A percentile compares a stretch with the other conserved stretches of the same genome.
Evolutionary conservation across 2,113 vertebrate species (phyloP).

Genomic region (Pandion haliaetus): DNA sequence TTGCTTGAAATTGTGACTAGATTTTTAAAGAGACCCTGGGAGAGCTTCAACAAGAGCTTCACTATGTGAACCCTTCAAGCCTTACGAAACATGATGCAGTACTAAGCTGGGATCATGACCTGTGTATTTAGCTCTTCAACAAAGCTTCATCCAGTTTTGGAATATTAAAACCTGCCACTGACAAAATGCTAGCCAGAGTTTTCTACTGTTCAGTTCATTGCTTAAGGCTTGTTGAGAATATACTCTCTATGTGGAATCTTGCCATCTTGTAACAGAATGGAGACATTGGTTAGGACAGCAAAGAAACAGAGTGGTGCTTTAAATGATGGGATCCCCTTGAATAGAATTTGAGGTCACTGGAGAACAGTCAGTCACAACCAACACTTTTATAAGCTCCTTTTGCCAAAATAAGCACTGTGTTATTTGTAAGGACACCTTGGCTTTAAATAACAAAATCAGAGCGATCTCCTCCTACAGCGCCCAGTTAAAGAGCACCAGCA

Average conservation of each 20-base stretch:
- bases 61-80: neutral
- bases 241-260: constrained; percentile 5
- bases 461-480: neutral
- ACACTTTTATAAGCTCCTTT: neutral
- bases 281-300: constrained; percentile 8
- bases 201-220: neutral
- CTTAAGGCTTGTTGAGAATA: constrained; percentile 53
- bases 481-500: neutral
- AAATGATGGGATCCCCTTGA: constrained; percentile 8
- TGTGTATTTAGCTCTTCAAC: constrained; percentile 16
- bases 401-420: neutral
- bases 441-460: constrained; percentile 22
- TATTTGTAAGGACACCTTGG: constrained; percentile 39
- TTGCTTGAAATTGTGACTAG: neutral
- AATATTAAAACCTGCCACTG: neutral
- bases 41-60: constrained; percentile 17
- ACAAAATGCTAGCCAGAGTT: neutral
- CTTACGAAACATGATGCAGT: neutral
- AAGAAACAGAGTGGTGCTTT: neutral
- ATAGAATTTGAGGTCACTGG: constrained; percentile 42
- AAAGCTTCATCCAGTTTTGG: constrained; percentile 19
- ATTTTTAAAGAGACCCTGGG: neutral
- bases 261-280: neutral
- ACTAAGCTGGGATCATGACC: neutral
- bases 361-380: neutral